Evolutionary conservation across 92 coral and sea anemone species (phyloP).

Genomic region (Siderastrea radians): DNA sequence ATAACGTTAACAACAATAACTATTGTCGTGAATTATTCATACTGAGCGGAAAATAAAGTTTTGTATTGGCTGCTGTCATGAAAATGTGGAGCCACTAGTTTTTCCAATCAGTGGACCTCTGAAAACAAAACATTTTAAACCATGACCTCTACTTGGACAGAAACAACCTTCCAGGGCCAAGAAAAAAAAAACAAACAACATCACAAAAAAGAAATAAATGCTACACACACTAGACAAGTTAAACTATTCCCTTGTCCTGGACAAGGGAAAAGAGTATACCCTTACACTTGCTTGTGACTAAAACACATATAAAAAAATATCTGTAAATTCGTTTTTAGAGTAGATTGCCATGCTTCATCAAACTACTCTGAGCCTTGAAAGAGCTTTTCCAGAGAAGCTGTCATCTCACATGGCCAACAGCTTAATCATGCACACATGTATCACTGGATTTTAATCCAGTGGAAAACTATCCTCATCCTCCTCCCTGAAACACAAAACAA

Average conservation of each 20-base stretch:
- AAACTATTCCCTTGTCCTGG: too few species aligned
- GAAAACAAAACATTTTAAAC: neutral
- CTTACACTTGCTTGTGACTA: neutral
- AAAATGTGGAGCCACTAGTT: neutral
- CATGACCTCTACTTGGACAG: too few species aligned
- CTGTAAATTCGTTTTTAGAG: neutral
- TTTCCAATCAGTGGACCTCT: neutral
- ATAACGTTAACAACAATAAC: neutral
- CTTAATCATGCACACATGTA: neutral
- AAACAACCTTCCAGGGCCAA: neutral
- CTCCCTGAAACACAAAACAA: slow-evolving; percentile 61
- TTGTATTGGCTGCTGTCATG: neutral
- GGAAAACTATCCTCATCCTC: slow-evolving; percentile 86
- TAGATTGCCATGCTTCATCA: slow-evolving; percentile 31
- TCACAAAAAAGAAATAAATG: too few species aligned
- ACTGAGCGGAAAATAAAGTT: neutral
- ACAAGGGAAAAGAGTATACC: neutral
- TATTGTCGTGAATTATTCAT: neutral
- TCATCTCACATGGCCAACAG: slow-evolving; percentile 26
- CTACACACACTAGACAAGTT: too few species aligned
- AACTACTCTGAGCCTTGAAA: slow-evolving; percentile 24
- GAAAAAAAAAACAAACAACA: too few species aligned
- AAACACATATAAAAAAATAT: neutral
- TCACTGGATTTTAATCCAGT: slow-evolving; percentile 1
- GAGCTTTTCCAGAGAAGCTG: slow-evolving; percentile 41